A percentile compares a stretch with the other conserved stretches of the same genome.
phyloP scores from a whole-genome alignment of 1,140 invertebrate species.

The Diabrotica virgifera region DNA sequence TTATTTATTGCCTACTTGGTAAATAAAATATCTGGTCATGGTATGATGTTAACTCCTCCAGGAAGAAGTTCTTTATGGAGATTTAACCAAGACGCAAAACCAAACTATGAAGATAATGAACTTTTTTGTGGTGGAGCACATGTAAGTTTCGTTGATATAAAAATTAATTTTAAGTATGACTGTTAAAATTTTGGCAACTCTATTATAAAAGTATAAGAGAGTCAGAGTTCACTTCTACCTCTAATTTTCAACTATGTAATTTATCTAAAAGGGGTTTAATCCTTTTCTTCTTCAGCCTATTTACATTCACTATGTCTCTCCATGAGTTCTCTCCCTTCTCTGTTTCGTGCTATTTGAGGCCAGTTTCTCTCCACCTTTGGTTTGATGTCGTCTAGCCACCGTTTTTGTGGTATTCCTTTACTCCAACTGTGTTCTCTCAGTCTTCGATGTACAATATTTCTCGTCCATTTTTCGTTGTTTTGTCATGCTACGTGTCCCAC shows the following conservation, averaged over 20 bases:
- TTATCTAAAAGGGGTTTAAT: neutral
- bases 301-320: too few species aligned
- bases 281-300: too few species aligned
- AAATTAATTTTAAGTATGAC: neutral
- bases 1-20: neutral
- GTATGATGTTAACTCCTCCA: conserved; percentile 66
- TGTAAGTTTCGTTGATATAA: conserved; percentile 45
- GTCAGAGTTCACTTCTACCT: neutral
- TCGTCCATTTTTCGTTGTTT: too few species aligned
- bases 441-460: too few species aligned
- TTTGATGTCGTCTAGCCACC: too few species aligned
- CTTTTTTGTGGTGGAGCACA: conserved; percentile 64
- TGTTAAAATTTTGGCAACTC: neutral
- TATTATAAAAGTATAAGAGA: neutral
- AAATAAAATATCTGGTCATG: conserved; percentile 54
- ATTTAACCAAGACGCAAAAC: conserved; percentile 53
- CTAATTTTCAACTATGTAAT: neutral
- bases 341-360: too few species aligned
- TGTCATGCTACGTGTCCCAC: too few species aligned
- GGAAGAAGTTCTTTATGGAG: conserved; percentile 67
- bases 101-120: conserved; percentile 64
- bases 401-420: too few species aligned
- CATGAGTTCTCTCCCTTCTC: too few species aligned
- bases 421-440: too few species aligned
- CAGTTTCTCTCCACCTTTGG: too few species aligned